phyloP scores from a whole-genome alignment of 2,797 vertebrate genomes.

The Chloroceryle inda region DNA sequence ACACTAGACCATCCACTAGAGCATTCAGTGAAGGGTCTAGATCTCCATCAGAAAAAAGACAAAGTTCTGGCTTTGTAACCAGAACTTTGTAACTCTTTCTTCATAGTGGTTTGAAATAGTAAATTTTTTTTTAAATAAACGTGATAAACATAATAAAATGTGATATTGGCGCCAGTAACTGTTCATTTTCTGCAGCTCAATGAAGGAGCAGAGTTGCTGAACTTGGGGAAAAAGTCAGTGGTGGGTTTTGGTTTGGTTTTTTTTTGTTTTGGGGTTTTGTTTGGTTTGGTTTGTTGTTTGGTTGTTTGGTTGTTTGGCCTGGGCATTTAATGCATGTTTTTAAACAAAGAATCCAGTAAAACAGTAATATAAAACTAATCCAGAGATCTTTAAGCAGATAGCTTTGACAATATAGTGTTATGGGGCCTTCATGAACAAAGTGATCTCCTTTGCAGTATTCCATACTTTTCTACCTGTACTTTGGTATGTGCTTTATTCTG shows the following conservation, averaged over 20 bases:
- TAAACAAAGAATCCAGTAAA: background rate
- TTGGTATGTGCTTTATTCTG: background rate
- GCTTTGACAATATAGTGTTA: background rate
- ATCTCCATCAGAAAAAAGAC: background rate
- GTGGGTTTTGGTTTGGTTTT: background rate
- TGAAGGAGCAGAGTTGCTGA: background rate
- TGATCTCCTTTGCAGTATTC: background rate
- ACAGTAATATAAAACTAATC: background rate
- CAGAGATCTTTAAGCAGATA: background rate
- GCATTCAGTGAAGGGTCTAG: background rate
- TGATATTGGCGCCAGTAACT: background rate
- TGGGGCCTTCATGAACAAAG: background rate
- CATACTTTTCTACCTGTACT: background rate
- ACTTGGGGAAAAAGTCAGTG: background rate
- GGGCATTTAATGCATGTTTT: accelerated
- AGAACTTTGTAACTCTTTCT: background rate
- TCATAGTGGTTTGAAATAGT: background rate
- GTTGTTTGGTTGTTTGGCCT: background rate
- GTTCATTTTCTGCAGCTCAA: background rate
- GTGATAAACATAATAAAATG: background rate
- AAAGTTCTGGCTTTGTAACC: background rate
- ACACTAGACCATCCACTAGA: background rate
- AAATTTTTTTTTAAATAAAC: background rate
- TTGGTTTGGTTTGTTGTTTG: background rate
- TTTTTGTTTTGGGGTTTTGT: background rate